These are phyloP conservation scores for Sinotaia quadrata DNA, from an alignment of 2,888 invertebrate genomes.

Conservation along the genomic window DNA sequence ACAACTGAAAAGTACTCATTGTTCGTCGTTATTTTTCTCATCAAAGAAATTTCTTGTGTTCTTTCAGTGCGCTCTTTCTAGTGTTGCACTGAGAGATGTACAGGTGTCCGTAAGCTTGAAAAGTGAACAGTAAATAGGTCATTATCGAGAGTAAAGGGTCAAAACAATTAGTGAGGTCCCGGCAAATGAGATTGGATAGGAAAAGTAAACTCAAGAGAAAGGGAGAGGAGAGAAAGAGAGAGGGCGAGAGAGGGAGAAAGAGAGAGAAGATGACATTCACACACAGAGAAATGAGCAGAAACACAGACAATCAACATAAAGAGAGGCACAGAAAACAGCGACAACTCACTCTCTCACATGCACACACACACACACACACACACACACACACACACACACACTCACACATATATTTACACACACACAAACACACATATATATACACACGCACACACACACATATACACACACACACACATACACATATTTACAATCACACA, in stretches of 20 bases:
- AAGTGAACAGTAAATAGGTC: neutral
- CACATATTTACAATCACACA: conserved; percentile 8
- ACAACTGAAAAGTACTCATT: too few species aligned
- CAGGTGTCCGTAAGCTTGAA: neutral
- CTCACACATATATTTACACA: too few species aligned
- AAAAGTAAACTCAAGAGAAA: too few species aligned
- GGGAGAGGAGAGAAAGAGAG: neutral
- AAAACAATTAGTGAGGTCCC: too few species aligned
- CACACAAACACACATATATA: neutral
- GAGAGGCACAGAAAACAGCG: neutral
- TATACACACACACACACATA: neutral
- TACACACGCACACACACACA: neutral
- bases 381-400: neutral
- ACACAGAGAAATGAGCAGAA: neutral
- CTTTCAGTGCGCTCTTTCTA: too few species aligned
- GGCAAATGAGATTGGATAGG: too few species aligned
- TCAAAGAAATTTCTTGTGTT: too few species aligned
- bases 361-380: neutral
- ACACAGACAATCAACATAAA: neutral
- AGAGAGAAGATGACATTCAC: neutral
- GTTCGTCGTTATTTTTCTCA: too few species aligned
- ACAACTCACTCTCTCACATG: neutral
- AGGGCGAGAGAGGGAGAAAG: too few species aligned
- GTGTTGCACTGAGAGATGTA: neutral
- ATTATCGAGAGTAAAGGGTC: too few species aligned